These are phyloP conservation scores for Delphinapterus leucas DNA, from an alignment of 2,113 vertebrate species.

Conservation along the genomic window DNA sequence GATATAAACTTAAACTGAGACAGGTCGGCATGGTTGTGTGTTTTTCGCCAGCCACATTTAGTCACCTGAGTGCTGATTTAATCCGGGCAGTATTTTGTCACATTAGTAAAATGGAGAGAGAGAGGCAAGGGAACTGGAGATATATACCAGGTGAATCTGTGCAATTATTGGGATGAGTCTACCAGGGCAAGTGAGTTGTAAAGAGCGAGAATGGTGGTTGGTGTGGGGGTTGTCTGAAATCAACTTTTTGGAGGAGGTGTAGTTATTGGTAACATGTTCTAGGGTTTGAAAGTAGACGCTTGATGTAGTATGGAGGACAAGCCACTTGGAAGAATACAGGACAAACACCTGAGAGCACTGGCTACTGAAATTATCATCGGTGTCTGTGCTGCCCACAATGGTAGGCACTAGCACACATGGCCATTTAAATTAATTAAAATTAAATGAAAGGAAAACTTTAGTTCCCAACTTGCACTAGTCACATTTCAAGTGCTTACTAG, in stretches of 20 bases:
- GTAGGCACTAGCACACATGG: background rate
- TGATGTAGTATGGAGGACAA: background rate
- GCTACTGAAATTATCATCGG: background rate
- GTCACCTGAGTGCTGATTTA: background rate
- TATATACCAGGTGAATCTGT: background rate
- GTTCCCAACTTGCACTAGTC: background rate
- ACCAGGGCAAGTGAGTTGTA: background rate
- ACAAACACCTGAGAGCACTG: background rate
- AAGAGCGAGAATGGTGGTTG: background rate
- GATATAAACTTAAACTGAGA: background rate
- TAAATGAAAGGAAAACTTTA: background rate
- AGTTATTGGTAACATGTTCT: background rate
- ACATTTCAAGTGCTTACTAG: background rate
- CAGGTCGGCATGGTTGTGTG: background rate
- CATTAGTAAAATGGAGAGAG: background rate
- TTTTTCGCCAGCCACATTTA: background rate
- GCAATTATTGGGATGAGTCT: background rate
- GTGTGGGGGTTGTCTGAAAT: background rate
- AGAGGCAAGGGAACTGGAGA: background rate
- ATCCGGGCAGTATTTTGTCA: background rate
- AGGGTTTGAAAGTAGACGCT: background rate
- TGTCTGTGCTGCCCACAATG: background rate
- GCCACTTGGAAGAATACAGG: background rate
- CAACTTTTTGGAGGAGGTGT: background rate
- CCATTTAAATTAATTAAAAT: background rate